phyloP scores from a whole-genome alignment of 2,113 vertebrate species.

The Crypturellus undulatus region DNA sequence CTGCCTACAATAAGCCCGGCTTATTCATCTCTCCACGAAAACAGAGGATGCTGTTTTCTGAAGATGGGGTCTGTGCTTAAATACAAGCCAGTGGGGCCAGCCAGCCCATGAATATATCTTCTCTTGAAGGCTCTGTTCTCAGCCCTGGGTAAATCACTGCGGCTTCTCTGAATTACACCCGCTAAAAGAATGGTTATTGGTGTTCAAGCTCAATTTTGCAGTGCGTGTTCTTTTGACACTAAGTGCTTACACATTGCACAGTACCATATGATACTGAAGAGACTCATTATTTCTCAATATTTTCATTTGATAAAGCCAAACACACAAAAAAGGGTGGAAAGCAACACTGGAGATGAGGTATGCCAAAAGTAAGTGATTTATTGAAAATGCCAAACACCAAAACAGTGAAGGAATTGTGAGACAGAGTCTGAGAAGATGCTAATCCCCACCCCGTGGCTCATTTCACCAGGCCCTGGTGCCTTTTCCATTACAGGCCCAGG shows the following conservation, averaged over 20 bases:
- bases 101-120: background rate
- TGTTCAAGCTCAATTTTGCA: background rate
- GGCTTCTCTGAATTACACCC: background rate
- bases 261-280: background rate
- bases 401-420: background rate
- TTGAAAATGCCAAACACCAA: background rate
- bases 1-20: background rate
- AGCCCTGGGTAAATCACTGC: background rate
- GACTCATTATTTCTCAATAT: background rate
- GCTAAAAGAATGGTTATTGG: background rate
- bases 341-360: background rate
- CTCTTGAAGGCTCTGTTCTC: background rate
- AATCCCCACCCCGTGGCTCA: background rate
- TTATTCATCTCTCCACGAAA: background rate
- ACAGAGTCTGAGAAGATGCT: background rate
- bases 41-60: background rate
- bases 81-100: background rate
- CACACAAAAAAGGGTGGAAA: background rate
- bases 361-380: background rate
- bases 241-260: background rate
- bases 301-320: background rate
- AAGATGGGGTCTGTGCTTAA: background rate
- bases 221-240: background rate
- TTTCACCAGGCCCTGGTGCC: fast-evolving
- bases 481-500: background rate